Evolutionary conservation across 2,888 invertebrate genomes (phyloP).

Genomic region (Tetragonula carbonaria): DNA sequence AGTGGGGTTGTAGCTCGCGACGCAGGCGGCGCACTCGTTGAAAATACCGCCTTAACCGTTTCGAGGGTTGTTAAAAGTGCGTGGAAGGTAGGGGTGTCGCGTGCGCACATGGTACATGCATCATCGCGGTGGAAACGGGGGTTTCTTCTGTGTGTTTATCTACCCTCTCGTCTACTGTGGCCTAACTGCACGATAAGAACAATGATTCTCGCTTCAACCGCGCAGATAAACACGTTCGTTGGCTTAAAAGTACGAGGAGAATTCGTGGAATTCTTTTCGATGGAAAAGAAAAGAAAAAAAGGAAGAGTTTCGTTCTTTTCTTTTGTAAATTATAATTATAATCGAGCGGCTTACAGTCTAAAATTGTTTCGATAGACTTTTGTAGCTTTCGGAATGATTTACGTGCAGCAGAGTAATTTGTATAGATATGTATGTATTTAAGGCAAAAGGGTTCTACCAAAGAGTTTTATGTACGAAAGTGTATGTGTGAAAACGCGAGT

Average conservation of each 20-base stretch:
- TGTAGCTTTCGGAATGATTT: background rate
- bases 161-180: conserved; percentile 36
- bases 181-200: conserved; percentile 44
- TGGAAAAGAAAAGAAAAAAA: background rate
- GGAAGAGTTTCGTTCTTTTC: background rate
- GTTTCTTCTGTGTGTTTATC: conserved; percentile 55
- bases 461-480: background rate
- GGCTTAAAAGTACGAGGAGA: background rate
- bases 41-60: conserved; percentile 60
- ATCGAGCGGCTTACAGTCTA: background rate
- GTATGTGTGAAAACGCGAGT: background rate
- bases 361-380: background rate
- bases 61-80: conserved; percentile 43
- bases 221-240: conserved; percentile 32
- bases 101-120: conserved; percentile 54
- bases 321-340: background rate
- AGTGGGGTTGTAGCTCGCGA: background rate
- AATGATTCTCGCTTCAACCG: conserved; percentile 38
- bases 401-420: background rate
- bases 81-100: conserved; percentile 25
- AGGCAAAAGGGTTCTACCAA: background rate
- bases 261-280: background rate
- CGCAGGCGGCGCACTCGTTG: conserved; percentile 16
- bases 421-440: background rate
- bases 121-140: conserved; percentile 35